Conservation (phyloP, 2,888 invertebrate species). For the Norana najaformis region DNA sequence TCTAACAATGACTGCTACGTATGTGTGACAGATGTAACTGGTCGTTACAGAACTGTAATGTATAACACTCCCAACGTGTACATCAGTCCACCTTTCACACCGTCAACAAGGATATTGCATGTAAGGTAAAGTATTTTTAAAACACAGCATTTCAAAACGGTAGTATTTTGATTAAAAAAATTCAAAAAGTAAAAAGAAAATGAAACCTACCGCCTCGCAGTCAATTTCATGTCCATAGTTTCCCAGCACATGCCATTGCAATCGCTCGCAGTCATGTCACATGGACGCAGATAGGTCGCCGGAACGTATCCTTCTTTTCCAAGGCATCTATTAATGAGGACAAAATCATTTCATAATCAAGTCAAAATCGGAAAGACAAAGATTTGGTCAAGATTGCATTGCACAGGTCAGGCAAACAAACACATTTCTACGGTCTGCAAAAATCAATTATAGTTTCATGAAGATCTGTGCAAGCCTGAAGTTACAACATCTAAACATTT, state of each 20-base stretch:
- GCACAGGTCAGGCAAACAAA: background rate
- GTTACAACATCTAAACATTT: no score
- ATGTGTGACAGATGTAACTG: no score
- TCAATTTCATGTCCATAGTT: background rate
- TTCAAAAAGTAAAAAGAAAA: background rate
- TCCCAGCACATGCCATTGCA: background rate
- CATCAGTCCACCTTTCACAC: no score
- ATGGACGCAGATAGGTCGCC: background rate
- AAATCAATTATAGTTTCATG: no score
- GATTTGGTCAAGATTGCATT: no score
- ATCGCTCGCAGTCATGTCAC: background rate
- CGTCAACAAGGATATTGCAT: background rate
- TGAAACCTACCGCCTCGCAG: background rate
- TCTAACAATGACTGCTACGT: background rate
- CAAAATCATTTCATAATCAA: background rate
- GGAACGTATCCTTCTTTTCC: conserved; percentile 5
- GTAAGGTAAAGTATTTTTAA: background rate
- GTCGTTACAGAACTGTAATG: background rate
- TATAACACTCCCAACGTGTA: background rate
- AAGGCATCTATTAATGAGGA: background rate
- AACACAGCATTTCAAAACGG: background rate
- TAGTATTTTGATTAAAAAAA: background rate
- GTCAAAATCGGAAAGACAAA: background rate
- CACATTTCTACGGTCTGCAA: no score
- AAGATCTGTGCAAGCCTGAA: no score